Evolutionary conservation across 2,797 vertebrate genomes (phyloP).

Genomic region (Glyptemys insculpta): DNA sequence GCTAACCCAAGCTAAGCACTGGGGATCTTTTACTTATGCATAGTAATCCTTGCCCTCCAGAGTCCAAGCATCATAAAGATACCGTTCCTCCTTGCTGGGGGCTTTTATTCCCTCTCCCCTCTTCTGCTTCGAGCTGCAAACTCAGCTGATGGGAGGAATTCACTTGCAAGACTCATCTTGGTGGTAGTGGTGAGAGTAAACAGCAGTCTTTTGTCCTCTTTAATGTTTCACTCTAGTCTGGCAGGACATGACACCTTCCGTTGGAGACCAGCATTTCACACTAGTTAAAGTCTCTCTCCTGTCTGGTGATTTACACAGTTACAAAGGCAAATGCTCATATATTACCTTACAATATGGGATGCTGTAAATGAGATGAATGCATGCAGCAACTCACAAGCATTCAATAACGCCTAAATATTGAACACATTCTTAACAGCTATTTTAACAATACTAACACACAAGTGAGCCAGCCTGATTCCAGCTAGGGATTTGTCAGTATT

Average conservation of each 20-base stretch:
- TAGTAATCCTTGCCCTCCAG: background rate
- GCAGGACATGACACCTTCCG: background rate
- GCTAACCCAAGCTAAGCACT: background rate
- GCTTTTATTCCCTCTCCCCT: background rate
- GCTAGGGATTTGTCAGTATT: background rate
- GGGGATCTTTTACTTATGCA: background rate
- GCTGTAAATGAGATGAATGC: background rate
- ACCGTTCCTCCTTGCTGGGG: background rate
- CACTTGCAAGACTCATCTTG: background rate
- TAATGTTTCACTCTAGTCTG: background rate
- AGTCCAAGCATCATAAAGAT: background rate
- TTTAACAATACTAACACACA: background rate
- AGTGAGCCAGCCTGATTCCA: background rate
- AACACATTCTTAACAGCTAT: background rate
- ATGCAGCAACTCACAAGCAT: background rate
- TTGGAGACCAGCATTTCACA: background rate
- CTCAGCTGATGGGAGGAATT: background rate
- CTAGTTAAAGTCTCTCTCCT: background rate
- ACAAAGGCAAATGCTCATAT: background rate
- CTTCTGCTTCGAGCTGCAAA: background rate
- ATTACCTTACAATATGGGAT: background rate
- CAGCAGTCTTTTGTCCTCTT: background rate
- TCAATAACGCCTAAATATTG: background rate
- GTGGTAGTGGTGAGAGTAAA: background rate
- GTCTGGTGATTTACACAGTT: background rate